Percentiles rank a stretch among this genome's conserved stretches.
These are phyloP conservation scores for Octopus sinensis DNA, from an alignment of 1,140 invertebrate genomes.

Conservation along the genomic window DNA sequence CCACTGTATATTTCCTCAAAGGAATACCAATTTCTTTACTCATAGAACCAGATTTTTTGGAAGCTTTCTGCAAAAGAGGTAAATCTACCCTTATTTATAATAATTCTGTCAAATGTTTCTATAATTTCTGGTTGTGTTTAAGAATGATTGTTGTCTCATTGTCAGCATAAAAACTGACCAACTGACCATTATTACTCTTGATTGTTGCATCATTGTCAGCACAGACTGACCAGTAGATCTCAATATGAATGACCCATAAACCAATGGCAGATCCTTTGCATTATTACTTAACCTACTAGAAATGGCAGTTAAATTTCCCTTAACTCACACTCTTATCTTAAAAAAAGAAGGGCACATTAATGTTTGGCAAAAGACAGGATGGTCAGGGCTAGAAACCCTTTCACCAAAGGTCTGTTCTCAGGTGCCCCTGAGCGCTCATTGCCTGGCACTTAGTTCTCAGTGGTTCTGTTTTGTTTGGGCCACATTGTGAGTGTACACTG, in stretches of 20 bases:
- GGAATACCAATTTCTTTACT: conserved; percentile 28
- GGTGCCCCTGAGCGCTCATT: too few species aligned
- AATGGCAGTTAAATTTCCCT: too few species aligned
- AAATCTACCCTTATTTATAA: background rate
- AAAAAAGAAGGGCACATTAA: too few species aligned
- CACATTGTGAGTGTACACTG: too few species aligned
- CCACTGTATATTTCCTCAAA: conserved; percentile 20
- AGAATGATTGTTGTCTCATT: background rate
- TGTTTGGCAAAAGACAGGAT: too few species aligned
- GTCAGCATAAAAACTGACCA: conserved; percentile 9
- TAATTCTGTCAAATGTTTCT: background rate
- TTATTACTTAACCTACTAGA: too few species aligned
- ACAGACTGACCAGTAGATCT: background rate
- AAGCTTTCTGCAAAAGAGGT: conserved; percentile 45
- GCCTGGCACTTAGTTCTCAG: too few species aligned
- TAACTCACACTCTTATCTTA: too few species aligned
- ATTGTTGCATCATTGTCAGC: background rate
- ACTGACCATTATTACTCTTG: background rate
- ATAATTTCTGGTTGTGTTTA: background rate
- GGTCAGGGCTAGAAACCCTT: too few species aligned
- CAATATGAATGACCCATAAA: background rate
- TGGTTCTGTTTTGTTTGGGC: too few species aligned
- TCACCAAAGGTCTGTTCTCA: too few species aligned
- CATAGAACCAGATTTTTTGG: conserved; percentile 36
- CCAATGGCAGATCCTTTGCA: background rate